Evolutionary conservation across 2,113 vertebrate genomes (phyloP).

Genomic region (Psilopsiagon aurifrons): DNA sequence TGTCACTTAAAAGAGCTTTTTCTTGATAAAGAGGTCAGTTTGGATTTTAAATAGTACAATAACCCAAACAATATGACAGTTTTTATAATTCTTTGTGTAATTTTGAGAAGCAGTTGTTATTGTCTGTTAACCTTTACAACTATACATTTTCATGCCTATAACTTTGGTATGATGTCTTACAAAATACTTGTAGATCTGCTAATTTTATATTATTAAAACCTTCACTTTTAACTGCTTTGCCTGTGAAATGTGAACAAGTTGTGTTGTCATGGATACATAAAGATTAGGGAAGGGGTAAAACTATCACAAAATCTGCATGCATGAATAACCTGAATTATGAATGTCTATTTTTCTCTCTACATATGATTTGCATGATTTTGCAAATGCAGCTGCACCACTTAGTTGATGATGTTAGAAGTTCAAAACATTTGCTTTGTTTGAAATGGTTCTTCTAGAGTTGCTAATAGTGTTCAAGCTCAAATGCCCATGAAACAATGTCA

Average conservation of each 20-base stretch:
- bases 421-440: not conserved
- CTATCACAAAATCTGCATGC: not conserved
- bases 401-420: not conserved
- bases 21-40: not conserved
- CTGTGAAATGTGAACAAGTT: not conserved
- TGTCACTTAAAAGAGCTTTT: not conserved
- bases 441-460: not conserved
- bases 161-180: not conserved
- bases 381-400: not conserved
- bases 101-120: not conserved
- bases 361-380: not conserved
- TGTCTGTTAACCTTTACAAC: not conserved
- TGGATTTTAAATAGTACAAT: not conserved
- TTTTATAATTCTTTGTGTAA: not conserved
- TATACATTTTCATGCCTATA: not conserved
- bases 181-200: not conserved
- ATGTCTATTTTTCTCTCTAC: not conserved
- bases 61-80: not conserved
- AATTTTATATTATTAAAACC: not conserved
- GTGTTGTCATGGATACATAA: slow-evolving; percentile 29
- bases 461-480: not conserved
- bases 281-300: not conserved
- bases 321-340: slow-evolving; percentile 7
- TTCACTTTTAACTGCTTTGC: not conserved
- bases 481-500: not conserved